These are phyloP conservation scores for Phylloscopus trochiloides DNA, from an alignment of 2,113 vertebrate species.

Conservation along the genomic window DNA sequence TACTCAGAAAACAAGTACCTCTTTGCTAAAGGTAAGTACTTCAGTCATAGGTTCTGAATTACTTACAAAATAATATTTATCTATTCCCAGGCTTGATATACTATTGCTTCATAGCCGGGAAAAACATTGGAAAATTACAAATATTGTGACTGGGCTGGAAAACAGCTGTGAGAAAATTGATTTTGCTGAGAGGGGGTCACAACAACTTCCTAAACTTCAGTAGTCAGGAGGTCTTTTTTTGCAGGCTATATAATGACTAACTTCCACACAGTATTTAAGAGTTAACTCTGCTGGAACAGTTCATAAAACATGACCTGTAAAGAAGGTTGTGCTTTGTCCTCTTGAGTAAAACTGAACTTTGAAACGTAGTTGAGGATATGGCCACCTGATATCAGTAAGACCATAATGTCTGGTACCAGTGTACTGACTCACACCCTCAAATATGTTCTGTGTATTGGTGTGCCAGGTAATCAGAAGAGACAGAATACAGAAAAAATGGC, in stretches of 20 bases:
- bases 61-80: background rate
- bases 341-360: background rate
- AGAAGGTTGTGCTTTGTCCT: background rate
- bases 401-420: background rate
- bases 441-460: background rate
- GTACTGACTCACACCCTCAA: background rate
- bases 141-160: background rate
- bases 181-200: background rate
- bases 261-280: background rate
- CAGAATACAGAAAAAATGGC: background rate
- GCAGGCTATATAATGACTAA: background rate
- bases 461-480: background rate
- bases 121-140: background rate
- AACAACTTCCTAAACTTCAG: background rate
- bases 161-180: background rate
- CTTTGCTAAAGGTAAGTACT: background rate
- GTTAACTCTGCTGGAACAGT: background rate
- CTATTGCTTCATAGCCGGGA: background rate
- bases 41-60: background rate
- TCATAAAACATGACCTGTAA: background rate
- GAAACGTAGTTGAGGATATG: background rate
- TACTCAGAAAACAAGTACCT: background rate
- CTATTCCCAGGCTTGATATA: background rate
- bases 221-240: background rate
- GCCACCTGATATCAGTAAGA: background rate